Conservation (phyloP, 2,888 invertebrate species). For the Torymus texanus region DNA sequence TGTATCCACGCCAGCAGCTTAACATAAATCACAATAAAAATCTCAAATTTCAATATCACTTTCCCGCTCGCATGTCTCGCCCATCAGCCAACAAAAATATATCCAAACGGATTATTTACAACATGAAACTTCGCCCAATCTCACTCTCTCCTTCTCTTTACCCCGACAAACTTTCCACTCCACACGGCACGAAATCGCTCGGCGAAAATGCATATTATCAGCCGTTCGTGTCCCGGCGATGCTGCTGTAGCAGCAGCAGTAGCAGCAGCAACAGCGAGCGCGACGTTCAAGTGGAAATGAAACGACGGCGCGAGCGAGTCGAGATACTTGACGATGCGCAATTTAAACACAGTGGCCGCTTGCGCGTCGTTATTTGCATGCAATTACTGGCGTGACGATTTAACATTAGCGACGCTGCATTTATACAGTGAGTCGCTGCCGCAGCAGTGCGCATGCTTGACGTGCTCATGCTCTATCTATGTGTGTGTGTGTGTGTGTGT, state of each 20-base stretch:
- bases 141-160: neutral
- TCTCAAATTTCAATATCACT: too few relatives aligned
- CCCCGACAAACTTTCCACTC: conserved; percentile 15
- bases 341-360: conserved; percentile 65
- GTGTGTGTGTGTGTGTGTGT: conserved; percentile 37
- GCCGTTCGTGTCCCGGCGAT: neutral
- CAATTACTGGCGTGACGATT: conserved; percentile 68
- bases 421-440: conserved; percentile 31
- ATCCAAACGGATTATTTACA: too few relatives aligned
- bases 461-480: conserved; percentile 59
- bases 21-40: too few relatives aligned
- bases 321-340: conserved; percentile 56
- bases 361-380: conserved; percentile 65
- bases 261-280: too few relatives aligned
- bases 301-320: conserved; percentile 45
- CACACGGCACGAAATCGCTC: neutral
- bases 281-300: conserved; percentile 17
- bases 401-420: conserved; percentile 64
- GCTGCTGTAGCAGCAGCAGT: neutral
- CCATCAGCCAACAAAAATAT: too few relatives aligned
- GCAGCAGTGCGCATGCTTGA: conserved; percentile 8
- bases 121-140: too few relatives aligned
- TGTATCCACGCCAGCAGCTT: too few relatives aligned
- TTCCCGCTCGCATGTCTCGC: too few relatives aligned
- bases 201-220: conserved; percentile 28